Conservation (phyloP, 2,113 vertebrate genomes). For the Burhinus bistriatus region DNA sequence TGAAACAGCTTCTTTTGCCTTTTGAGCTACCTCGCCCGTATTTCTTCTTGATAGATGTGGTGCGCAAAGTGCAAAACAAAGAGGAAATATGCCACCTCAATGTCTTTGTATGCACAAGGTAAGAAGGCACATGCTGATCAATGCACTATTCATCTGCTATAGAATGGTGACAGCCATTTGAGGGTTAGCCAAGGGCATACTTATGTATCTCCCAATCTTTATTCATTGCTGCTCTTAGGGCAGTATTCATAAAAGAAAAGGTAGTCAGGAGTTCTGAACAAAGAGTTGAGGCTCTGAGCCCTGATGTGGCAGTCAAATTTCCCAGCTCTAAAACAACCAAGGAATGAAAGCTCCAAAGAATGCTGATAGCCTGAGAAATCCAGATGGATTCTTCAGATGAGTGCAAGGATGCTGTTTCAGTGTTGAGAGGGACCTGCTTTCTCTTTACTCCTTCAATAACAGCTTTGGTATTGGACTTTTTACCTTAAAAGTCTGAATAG, state of each 20-base stretch:
- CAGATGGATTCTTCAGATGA: not conserved
- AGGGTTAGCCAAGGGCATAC: not conserved
- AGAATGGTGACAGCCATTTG: not conserved
- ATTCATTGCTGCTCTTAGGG: not conserved
- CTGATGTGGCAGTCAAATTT: not conserved
- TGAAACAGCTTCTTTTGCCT: constrained; percentile 8
- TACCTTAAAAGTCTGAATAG: not conserved
- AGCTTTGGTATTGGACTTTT: not conserved
- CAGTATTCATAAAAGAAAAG: not conserved
- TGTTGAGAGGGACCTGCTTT: not conserved
- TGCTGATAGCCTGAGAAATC: not conserved
- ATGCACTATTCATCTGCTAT: not conserved
- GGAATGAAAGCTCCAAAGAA: not conserved
- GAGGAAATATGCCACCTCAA: not conserved
- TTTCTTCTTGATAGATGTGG: not conserved
- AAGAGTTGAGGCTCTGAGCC: not conserved
- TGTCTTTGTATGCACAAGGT: not conserved
- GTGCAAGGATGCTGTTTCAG: not conserved
- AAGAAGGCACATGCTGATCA: not conserved
- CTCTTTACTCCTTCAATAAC: not conserved
- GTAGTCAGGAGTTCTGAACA: not conserved
- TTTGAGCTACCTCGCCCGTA: not conserved
- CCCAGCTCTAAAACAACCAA: not conserved
- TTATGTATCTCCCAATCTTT: not conserved
- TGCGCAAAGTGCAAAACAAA: not conserved